phyloP scores from a whole-genome alignment of 2,888 invertebrate species.

The Piscicola geometra region DNA sequence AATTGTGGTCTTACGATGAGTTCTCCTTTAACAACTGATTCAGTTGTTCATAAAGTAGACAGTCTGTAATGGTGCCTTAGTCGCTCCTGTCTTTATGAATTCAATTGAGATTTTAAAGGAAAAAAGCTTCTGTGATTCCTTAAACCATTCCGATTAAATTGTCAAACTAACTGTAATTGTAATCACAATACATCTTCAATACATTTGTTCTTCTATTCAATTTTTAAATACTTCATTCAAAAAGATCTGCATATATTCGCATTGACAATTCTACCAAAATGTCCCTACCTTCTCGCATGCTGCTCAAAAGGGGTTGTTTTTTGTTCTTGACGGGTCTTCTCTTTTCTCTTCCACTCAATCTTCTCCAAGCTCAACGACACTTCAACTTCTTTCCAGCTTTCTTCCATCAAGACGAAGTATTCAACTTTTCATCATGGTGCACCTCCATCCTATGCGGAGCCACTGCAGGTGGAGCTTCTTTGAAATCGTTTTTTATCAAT shows the following conservation, averaged over 20 bases:
- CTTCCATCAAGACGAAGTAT: conserved; percentile 43
- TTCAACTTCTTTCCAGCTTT: conserved; percentile 47
- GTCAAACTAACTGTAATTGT: too few relatives aligned
- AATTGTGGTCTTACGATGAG: neutral
- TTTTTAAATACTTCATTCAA: too few relatives aligned
- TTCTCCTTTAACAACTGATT: neutral
- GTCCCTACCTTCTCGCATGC: neutral
- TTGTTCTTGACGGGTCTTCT: conserved; percentile 55
- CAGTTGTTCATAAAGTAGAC: too few relatives aligned
- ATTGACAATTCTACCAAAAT: too few relatives aligned
- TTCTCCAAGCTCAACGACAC: conserved; percentile 51
- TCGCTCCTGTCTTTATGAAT: too few relatives aligned
- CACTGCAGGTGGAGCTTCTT: conserved; percentile 51
- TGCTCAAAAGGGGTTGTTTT: conserved; percentile 16
- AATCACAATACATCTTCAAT: too few relatives aligned
- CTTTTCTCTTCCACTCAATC: conserved; percentile 55
- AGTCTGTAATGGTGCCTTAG: too few relatives aligned
- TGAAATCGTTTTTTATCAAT: neutral
- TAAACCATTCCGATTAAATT: too few relatives aligned
- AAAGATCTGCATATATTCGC: too few relatives aligned
- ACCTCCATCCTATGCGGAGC: conserved; percentile 55
- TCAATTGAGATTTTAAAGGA: too few relatives aligned
- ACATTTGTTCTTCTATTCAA: too few relatives aligned
- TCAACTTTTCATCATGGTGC: conserved; percentile 56
- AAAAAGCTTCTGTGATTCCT: too few relatives aligned